Conservation (phyloP, 2,113 vertebrate species). For the Larimichthys polyactis region DNA sequence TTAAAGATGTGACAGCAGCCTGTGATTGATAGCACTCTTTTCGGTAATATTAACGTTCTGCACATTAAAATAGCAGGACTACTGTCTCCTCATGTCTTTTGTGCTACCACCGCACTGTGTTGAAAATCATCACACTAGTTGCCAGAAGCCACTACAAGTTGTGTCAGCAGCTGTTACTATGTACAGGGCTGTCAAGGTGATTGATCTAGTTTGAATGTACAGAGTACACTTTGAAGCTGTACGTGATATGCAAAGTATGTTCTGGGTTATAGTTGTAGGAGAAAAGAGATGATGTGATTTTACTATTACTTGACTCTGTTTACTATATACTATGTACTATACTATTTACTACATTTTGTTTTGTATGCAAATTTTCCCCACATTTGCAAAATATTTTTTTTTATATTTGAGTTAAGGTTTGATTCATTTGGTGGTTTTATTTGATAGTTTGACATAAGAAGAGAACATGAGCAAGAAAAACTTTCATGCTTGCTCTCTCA, state of each 20-base stretch:
- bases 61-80: conserved; percentile 39
- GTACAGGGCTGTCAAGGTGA: conserved; percentile 36
- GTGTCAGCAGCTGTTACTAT: conserved; percentile 51
- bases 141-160: conserved; percentile 29
- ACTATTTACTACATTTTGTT: no score
- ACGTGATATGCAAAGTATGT: conserved; percentile 22
- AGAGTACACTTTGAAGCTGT: conserved; percentile 31
- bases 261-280: conserved; percentile 2
- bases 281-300: neutral
- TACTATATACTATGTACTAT: no score
- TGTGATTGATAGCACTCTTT: conserved; percentile 41
- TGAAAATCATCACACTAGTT: conserved; percentile 30
- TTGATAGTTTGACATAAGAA: neutral
- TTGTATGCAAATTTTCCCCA: neutral
- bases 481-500: neutral
- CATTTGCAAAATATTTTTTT: neutral
- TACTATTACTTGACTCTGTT: neutral
- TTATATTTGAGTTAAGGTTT: neutral
- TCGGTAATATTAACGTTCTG: conserved; percentile 8
- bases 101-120: neutral
- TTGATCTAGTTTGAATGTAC: conserved; percentile 50
- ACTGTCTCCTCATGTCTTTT: conserved; percentile 34
- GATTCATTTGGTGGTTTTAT: neutral
- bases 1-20: conserved; percentile 25
- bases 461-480: neutral